These are phyloP conservation scores for Gallirallus australis DNA, from an alignment of 2,797 vertebrate species.

Conservation along the genomic window DNA sequence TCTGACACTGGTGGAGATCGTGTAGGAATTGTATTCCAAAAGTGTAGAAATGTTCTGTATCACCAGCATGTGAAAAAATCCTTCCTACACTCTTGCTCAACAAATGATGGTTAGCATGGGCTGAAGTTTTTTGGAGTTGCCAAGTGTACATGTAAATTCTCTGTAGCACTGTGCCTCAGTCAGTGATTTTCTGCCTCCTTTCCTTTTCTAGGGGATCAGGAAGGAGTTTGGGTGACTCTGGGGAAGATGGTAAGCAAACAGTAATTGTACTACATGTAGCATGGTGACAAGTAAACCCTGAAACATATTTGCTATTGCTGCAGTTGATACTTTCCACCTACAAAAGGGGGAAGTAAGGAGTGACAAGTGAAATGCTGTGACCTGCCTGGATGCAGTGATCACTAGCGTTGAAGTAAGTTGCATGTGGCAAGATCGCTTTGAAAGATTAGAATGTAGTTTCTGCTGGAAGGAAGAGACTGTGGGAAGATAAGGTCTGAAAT, in stretches of 20 bases:
- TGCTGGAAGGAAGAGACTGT: neutral
- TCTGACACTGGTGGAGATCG: neutral
- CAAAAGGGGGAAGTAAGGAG: neutral
- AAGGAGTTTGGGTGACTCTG: conserved; percentile 2
- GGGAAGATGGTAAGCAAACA: conserved; percentile 64
- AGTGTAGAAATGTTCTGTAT: neutral
- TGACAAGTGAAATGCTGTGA: neutral
- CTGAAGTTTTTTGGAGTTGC: neutral
- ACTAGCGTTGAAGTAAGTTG: neutral
- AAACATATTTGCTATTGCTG: neutral
- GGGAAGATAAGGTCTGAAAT: neutral
- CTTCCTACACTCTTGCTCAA: neutral
- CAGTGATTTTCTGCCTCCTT: neutral
- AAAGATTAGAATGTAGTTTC: neutral
- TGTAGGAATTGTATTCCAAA: neutral
- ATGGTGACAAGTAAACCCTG: neutral
- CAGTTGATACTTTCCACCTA: neutral
- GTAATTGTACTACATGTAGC: neutral
- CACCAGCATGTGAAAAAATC: neutral
- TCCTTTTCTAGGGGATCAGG: conserved; percentile 34
- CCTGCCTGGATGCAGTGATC: neutral
- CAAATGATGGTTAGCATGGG: neutral
- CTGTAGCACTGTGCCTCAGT: neutral
- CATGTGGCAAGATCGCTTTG: neutral
- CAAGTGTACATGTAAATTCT: neutral